Percentiles rank a stretch among this genome's conserved stretches.
These are phyloP conservation scores for Oceanodroma leucorhoa DNA, from an alignment of 2,797 vertebrate species.

Conservation along the genomic window DNA sequence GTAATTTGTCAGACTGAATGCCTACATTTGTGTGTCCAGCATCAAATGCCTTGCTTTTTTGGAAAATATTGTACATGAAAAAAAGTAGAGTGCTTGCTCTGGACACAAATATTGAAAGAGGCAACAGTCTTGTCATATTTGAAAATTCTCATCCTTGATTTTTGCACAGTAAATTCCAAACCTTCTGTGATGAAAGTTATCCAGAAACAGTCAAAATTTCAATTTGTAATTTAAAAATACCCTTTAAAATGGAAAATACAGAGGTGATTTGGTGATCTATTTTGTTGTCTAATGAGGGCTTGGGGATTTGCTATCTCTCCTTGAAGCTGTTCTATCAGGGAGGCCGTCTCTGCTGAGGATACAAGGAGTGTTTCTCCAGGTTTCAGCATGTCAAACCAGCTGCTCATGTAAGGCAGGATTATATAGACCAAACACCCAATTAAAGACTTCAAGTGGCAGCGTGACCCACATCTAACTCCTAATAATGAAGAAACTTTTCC, in stretches of 20 bases:
- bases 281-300: background rate
- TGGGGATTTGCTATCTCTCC: background rate
- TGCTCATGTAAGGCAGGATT: background rate
- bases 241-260: background rate
- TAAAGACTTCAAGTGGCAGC: background rate
- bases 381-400: background rate
- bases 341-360: background rate
- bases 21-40: background rate
- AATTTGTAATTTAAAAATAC: background rate
- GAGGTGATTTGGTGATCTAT: background rate
- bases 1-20: background rate
- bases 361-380: background rate
- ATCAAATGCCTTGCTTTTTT: background rate
- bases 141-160: background rate
- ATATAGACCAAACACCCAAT: background rate
- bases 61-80: background rate
- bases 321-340: background rate
- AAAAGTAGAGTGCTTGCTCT: background rate
- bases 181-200: background rate
- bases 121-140: background rate
- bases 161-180: background rate
- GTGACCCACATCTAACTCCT: background rate
- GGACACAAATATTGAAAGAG: background rate
- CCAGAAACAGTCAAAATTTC: background rate
- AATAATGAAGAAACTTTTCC: background rate